Conservation (phyloP, 2,113 vertebrate genomes). For the Oryzias celebensis region DNA sequence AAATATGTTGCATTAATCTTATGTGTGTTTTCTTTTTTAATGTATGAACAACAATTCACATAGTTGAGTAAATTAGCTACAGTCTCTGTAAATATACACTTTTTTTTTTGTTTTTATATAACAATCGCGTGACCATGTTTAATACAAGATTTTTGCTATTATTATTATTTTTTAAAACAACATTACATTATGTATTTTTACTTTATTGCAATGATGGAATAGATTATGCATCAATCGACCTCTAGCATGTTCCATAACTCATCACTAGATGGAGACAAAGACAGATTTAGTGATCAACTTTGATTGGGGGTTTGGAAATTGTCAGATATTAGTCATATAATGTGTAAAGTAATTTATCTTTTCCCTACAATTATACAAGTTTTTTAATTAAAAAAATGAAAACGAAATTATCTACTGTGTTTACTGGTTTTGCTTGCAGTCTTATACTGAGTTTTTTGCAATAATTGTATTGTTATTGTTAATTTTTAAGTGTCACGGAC, state of each 20-base stretch:
- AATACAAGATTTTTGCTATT: too few species aligned
- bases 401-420: too few species aligned
- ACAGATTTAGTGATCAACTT: not conserved
- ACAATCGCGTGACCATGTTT: too few species aligned
- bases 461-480: too few species aligned
- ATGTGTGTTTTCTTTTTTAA: conserved; percentile 54
- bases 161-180: conserved; percentile 33
- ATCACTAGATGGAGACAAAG: conserved; percentile 58
- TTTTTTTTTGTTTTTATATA: conserved; percentile 32
- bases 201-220: not conserved
- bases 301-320: not conserved
- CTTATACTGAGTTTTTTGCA: too few species aligned
- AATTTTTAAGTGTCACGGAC: too few species aligned
- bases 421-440: too few species aligned
- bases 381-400: too few species aligned
- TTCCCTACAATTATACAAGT: too few species aligned
- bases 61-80: conserved; percentile 41
- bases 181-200: conserved; percentile 28
- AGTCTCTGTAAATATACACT: conserved; percentile 37
- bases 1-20: conserved; percentile 78
- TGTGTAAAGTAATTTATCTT: too few species aligned
- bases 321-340: too few species aligned
- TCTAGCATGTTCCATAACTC: not conserved
- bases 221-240: too few species aligned
- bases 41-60: conserved; percentile 31